Evolutionary conservation across 1,140 invertebrate species (phyloP), one percentile per base, ranked within the genome.

Genomic region (Drosophila truncata): DNA sequence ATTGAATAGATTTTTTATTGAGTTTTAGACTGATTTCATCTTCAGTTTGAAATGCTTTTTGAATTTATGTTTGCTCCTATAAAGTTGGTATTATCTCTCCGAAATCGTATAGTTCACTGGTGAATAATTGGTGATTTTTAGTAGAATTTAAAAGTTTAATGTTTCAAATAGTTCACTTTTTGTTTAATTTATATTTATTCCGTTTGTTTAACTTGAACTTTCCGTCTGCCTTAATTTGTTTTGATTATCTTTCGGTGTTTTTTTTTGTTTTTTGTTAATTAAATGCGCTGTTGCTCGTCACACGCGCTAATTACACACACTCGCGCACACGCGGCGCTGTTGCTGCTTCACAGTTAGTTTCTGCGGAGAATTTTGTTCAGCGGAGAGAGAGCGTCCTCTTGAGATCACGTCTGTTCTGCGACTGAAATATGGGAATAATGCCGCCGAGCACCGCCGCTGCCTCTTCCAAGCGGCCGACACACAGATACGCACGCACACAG

Each of bases 341-440:
- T 23, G 50, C 20, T 54, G 52, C 46, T 69, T 41, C 37, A 54
- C 33, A 58, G 35, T 58, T 39, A 27, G 13, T 13, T 10, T 39
- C 54, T 54, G 20, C 52, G 50, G 52, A n/a, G 31, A 37, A 37
- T 23, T 23, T 31, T 46, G 39, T 42, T 62, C 41, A 44, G 55
- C 35, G 46, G 55, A 31, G 62, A 64, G 60, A 70, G 80, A 71
- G 52, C 52, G 91, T 92, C 91, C 79, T 86, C 79, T 90, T 91
- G 84, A 92, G 91, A 87, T 87, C 91, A 92, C 91, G 91, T 91
- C 91, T 92, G 86, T 91, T 92, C 78, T 91, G 86, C 85, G 86
- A 92, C 85, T 92, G 81, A 87, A 92, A 73, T 50, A 62, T 33
- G 23, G 62, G 37, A 29, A 54, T 42, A 41, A 9, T 61, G 41